Percentiles rank a stretch among this genome's conserved stretches.
Evolutionary conservation across 2,113 vertebrate species (phyloP).

Genomic region (Nestor notabilis): DNA sequence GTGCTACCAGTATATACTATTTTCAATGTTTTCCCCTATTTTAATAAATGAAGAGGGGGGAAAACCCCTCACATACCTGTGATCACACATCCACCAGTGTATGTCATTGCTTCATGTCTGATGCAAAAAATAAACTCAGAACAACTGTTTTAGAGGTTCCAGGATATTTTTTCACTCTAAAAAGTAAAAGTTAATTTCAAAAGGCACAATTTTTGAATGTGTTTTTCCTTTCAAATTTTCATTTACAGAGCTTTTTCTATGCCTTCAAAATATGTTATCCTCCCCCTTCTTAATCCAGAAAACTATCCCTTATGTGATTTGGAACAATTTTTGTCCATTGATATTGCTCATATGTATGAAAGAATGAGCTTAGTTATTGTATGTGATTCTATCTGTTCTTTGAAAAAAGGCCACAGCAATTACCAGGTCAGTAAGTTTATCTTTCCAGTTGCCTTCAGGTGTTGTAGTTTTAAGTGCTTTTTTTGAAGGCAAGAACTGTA

Average conservation of each 20-base stretch:
- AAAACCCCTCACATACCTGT: accelerated
- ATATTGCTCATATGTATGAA: neutral
- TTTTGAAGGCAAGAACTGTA: constrained; percentile 30
- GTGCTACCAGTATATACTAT: neutral
- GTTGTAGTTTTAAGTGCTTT: constrained; percentile 15
- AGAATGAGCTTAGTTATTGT: neutral
- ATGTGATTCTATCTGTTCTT: neutral
- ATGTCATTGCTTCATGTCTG: neutral
- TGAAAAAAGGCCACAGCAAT: neutral
- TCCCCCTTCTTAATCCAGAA: neutral
- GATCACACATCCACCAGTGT: neutral
- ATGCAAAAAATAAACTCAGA: neutral
- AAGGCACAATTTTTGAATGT: neutral
- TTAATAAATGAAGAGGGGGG: neutral
- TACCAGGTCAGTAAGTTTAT: constrained; percentile 35
- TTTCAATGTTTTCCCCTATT: neutral
- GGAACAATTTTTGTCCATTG: neutral
- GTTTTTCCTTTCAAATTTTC: neutral
- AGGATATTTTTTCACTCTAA: neutral
- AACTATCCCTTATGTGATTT: neutral
- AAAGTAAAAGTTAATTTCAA: neutral
- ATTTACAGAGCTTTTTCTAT: neutral
- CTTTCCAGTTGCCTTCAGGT: constrained; percentile 1
- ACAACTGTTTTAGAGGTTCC: neutral
- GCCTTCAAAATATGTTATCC: neutral